Conservation (phyloP, 2,113 vertebrate genomes). For the Peromyscus californicus region DNA sequence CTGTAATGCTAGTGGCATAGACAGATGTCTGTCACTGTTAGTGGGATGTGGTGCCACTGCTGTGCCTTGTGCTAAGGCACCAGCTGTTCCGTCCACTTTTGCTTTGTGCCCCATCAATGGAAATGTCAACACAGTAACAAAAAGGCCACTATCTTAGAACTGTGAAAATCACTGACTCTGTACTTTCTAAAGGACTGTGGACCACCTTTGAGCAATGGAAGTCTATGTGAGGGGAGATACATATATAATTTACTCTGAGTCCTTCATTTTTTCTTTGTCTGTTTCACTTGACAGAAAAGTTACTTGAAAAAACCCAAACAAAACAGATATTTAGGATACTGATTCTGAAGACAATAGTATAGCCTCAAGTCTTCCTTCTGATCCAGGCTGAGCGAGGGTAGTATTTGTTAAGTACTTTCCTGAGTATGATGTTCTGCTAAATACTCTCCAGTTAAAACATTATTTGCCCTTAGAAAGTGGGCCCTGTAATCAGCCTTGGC, state of each 20-base stretch:
- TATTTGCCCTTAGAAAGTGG: conserved; percentile 31
- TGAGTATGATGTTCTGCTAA: conserved; percentile 40
- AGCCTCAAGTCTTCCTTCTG: not conserved
- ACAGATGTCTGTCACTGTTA: not conserved
- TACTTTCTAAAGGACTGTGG: not conserved
- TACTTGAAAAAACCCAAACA: conserved; percentile 27
- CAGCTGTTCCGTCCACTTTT: not conserved
- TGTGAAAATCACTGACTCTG: conserved; percentile 51
- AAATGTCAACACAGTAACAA: conserved; percentile 40
- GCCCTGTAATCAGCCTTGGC: conserved; percentile 10
- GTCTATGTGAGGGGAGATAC: conserved; percentile 18
- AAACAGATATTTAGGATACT: conserved; percentile 41
- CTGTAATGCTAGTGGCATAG: not conserved
- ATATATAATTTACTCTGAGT: not conserved
- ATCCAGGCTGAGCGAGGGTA: not conserved
- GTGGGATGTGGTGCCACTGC: not conserved
- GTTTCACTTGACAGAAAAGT: conserved; percentile 20
- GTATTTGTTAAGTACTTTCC: conserved; percentile 44
- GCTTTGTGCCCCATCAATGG: not conserved
- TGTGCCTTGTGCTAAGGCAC: not conserved
- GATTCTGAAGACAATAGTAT: not conserved
- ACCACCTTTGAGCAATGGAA: conserved; percentile 26
- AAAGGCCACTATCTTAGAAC: not conserved
- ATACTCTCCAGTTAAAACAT: conserved; percentile 36
- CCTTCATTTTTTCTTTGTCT: conserved; percentile 45